Base-by-base conservation (phyloP, 23 tunicate species). In the Styela plicata region DNA sequence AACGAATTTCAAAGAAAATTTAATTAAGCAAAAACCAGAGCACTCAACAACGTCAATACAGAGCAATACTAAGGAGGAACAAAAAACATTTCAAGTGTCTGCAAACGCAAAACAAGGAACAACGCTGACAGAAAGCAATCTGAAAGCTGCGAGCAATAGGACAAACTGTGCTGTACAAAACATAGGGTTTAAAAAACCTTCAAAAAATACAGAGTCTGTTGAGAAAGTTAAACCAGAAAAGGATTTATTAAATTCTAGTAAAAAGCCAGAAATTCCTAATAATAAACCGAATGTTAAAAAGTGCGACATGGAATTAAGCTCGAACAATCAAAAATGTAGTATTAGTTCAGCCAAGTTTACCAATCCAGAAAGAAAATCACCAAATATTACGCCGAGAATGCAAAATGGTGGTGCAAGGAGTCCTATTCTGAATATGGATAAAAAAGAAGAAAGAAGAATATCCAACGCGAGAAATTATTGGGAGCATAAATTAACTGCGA, bases 401-500 rank as follows among this genome's bases (percentile, higher is more conserved):
- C 10, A 7, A 13, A 44, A 44, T 13, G 13, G 57, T 44, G 57
- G 57, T 44, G 57, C 57, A 44, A 44, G 57, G 57, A 44, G 57
- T 44, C 57, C 57, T 7, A 5, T 44, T 44, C 13, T 44, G 13
- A 44, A 44, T 13, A 44, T 44, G 57, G 57, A 44, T 44, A 44
- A 44, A 44, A 44, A 44, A 13, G 57, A 44, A 13, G 57, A 44
- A 44, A 44, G 57, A 32, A 71, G 34, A 71, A 71, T 71, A 16
- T 16, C 36, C 5, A 30, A 26, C 77, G 34, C 77, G 17, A 3
- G 36, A 29, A 71, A 32, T 29, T 71, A 71, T 34, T 71, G 77
- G 77, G 77, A 71, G 17, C 77, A 71, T 71, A 71, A 71, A 30
- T 26, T 71, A 21, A 36, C 26, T 3, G 17, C 37, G 5, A 66